These are phyloP conservation scores for Chloroceryle inda DNA, from an alignment of 2,797 vertebrate genomes.

Conservation along the genomic window DNA sequence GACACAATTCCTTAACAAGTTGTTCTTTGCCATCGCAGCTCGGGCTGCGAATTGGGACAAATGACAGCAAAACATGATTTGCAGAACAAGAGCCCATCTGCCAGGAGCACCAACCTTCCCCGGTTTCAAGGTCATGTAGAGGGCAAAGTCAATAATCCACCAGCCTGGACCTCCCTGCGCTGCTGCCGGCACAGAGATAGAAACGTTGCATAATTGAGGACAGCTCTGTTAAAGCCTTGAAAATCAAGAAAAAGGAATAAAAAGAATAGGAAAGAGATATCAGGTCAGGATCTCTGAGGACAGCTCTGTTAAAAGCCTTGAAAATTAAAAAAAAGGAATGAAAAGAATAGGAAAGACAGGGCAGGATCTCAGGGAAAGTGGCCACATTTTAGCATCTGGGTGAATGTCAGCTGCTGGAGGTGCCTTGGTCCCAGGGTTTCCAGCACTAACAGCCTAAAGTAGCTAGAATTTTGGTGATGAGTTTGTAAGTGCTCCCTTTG, in stretches of 20 bases:
- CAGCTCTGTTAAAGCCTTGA: neutral
- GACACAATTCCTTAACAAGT: slow-evolving; percentile 15
- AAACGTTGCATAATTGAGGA: neutral
- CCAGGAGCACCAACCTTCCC: neutral
- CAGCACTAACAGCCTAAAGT: neutral
- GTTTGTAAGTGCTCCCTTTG: neutral
- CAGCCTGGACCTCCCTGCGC: neutral
- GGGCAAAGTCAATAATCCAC: neutral
- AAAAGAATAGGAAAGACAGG: neutral
- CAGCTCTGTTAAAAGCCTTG: neutral
- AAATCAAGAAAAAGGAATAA: neutral
- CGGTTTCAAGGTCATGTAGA: neutral
- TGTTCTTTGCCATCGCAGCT: neutral
- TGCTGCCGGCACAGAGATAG: neutral
- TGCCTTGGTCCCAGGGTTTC: neutral
- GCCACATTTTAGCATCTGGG: neutral
- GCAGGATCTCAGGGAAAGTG: neutral
- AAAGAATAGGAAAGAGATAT: too few relatives aligned
- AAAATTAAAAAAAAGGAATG: neutral
- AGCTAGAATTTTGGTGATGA: neutral
- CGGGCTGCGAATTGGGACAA: neutral
- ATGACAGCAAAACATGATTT: neutral
- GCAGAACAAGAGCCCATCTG: neutral
- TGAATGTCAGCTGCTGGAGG: neutral
- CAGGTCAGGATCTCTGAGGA: neutral